phyloP scores from a whole-genome alignment of 2,888 invertebrate species.

The Lasioglossum leucozonium region DNA sequence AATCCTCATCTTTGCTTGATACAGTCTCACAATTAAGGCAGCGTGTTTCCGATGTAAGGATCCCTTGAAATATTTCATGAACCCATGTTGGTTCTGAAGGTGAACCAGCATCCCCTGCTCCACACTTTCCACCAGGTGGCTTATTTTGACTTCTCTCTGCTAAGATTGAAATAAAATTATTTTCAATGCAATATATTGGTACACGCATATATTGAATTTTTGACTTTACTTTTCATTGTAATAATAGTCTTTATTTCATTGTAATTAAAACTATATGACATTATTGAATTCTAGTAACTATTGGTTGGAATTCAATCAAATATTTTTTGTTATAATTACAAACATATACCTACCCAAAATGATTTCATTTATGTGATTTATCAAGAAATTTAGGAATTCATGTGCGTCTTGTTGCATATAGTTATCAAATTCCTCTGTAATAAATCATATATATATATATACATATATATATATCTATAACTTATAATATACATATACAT shows the following conservation, averaged over 20 bases:
- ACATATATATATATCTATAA: slow-evolving; percentile 1
- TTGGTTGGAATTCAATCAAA: background rate
- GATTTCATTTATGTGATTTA: slow-evolving; percentile 99
- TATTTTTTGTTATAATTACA: slow-evolving; percentile 1
- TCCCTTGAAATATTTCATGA: slow-evolving; percentile 99
- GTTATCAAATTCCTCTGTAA: slow-evolving; percentile 99
- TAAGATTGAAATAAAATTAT: slow-evolving; percentile 76
- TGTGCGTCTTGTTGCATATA: slow-evolving; percentile 99
- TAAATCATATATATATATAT: slow-evolving; percentile 42
- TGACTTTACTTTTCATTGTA: background rate
- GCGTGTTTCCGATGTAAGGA: slow-evolving; percentile 98
- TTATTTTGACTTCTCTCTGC: slow-evolving; percentile 92
- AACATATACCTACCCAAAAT: slow-evolving; percentile 91
- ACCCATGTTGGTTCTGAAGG: slow-evolving; percentile 98
- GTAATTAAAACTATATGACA: background rate
- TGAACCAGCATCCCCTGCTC: slow-evolving; percentile 86
- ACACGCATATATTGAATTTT: background rate
- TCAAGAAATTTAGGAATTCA: slow-evolving; percentile 99
- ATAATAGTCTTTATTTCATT: background rate
- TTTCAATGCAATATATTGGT: slow-evolving; percentile 14
- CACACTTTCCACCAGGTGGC: slow-evolving; percentile 84
- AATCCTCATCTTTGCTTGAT: slow-evolving; percentile 99
- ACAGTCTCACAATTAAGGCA: slow-evolving; percentile 99
- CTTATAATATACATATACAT: background rate
- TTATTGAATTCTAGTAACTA: background rate